Percentiles rank a stretch among this genome's conserved stretches.
These are phyloP conservation scores for Gymnoscelis rufifasciata DNA, from an alignment of 2,888 invertebrate genomes.

Conservation along the genomic window DNA sequence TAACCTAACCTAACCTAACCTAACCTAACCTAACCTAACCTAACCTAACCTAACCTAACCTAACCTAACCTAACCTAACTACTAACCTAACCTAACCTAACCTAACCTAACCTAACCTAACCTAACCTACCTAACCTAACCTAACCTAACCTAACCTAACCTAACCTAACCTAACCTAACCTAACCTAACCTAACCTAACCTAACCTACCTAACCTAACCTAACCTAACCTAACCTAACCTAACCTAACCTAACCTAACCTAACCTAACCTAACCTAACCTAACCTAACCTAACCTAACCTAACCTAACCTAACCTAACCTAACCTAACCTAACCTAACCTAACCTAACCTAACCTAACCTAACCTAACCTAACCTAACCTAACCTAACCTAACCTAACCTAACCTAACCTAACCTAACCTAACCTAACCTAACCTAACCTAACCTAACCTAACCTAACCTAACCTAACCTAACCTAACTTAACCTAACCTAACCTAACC, in stretches of 20 bases:
- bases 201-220: constrained; percentile 29
- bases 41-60: constrained; percentile 26
- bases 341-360: constrained; percentile 11
- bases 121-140: constrained; percentile 18
- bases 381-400: constrained; percentile 16
- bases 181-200: constrained; percentile 29
- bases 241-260: constrained; percentile 32
- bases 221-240: constrained; percentile 30
- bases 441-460: constrained; percentile 15
- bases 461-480: constrained; percentile 12
- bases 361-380: constrained; percentile 15
- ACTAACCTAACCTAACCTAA: constrained; percentile 26
- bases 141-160: constrained; percentile 28
- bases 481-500: constrained; percentile 16
- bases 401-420: constrained; percentile 16
- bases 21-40: constrained; percentile 28
- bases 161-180: constrained; percentile 31
- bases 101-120: constrained; percentile 19
- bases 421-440: constrained; percentile 15
- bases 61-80: constrained; percentile 15
- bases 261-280: constrained; percentile 34
- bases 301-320: constrained; percentile 10
- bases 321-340: constrained; percentile 16
- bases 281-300: constrained; percentile 30
- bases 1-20: background rate